A percentile compares a stretch with the other conserved stretches of the same genome.
Evolutionary conservation across 2,888 invertebrate genomes (phyloP).

Genomic region (Standfussiana lucernea): DNA sequence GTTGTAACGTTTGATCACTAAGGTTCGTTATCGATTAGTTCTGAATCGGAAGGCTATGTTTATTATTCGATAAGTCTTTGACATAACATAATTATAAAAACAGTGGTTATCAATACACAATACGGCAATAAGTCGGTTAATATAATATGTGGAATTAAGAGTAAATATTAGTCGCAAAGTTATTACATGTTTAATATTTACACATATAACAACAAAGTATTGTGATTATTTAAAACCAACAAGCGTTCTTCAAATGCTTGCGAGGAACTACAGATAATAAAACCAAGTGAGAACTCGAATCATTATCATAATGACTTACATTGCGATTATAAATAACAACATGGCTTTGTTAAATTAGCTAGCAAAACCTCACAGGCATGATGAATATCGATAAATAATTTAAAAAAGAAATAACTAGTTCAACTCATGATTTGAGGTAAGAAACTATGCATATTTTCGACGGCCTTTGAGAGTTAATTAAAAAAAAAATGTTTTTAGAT

Average conservation of each 20-base stretch:
- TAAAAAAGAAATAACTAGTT: no score
- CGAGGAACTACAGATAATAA: conserved; percentile 17
- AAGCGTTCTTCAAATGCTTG: conserved; percentile 26
- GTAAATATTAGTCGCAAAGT: conserved; percentile 11
- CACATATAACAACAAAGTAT: conserved; percentile 14
- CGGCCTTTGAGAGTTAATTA: not conserved
- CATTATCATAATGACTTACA: not conserved
- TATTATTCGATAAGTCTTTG: conserved; percentile 1
- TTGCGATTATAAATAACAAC: not conserved
- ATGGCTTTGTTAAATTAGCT: not conserved
- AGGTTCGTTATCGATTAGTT: not conserved
- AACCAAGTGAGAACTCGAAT: conserved; percentile 9
- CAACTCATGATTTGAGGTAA: not conserved
- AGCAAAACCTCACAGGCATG: not conserved
- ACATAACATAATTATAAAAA: conserved; percentile 7
- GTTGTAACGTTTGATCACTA: not conserved
- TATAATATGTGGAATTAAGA: conserved; percentile 20
- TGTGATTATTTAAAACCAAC: conserved; percentile 17
- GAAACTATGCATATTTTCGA: not conserved
- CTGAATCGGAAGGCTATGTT: not conserved
- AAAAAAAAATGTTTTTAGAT: not conserved
- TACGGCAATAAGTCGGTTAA: conserved; percentile 13
- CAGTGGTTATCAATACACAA: conserved; percentile 11
- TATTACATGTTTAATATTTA: not conserved
- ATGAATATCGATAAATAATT: not conserved